Conservation (phyloP, 2,797 vertebrate genomes). For the Nannoperca australis region DNA sequence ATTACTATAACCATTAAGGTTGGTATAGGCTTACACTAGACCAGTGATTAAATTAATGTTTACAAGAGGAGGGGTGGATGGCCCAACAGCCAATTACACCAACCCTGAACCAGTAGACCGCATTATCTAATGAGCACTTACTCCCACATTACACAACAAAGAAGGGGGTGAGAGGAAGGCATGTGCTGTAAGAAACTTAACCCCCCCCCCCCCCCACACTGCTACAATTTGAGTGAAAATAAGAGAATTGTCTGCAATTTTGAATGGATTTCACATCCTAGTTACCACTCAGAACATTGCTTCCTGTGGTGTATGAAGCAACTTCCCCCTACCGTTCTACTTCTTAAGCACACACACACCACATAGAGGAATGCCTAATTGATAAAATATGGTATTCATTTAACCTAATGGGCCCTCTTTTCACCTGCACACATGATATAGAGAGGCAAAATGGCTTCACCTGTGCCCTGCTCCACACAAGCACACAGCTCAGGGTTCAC, state of each 20-base stretch:
- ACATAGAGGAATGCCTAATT: constrained; percentile 62
- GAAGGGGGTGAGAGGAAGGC: constrained; percentile 50
- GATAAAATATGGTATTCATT: constrained; percentile 84
- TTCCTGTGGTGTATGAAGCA: constrained; percentile 56
- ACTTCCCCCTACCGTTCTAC: constrained; percentile 18
- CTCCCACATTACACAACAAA: constrained; percentile 76
- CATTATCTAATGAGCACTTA: constrained; percentile 79
- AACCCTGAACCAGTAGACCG: constrained; percentile 63
- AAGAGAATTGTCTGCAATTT: constrained; percentile 53
- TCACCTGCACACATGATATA: constrained; percentile 62
- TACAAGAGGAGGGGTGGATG: constrained; percentile 60
- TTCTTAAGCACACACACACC: constrained; percentile 26
- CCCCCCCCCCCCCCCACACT: constrained; percentile 25
- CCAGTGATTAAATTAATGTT: constrained; percentile 79
- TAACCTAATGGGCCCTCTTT: constrained; percentile 72
- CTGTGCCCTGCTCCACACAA: constrained; percentile 60
- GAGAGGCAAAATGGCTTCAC: constrained; percentile 70
- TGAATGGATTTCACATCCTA: constrained; percentile 40
- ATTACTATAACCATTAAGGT: constrained; percentile 79
- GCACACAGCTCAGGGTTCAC: constrained; percentile 52
- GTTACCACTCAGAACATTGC: constrained; percentile 50
- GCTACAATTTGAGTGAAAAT: constrained; percentile 57
- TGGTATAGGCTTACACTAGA: constrained; percentile 71
- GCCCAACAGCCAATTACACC: constrained; percentile 77
- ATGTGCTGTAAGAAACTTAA: constrained; percentile 33